phyloP scores from a whole-genome alignment of 2,113 vertebrate species.

The Chauna torquata region DNA sequence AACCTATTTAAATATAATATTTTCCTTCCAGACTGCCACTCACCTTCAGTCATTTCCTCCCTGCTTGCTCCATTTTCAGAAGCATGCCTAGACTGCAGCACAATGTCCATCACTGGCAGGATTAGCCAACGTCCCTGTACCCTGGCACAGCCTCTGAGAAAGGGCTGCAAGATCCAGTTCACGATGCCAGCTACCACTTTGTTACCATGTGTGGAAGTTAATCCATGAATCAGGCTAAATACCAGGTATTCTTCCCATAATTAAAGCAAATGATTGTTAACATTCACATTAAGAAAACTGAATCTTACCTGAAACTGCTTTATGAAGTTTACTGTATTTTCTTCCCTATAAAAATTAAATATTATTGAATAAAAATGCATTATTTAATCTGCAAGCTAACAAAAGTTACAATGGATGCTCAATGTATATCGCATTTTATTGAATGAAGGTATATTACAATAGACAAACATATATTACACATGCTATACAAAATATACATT shows the following conservation, averaged over 20 bases:
- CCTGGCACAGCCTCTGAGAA: too few relatives aligned
- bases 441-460: conserved; percentile 67
- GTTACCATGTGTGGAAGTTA: background rate
- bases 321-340: background rate
- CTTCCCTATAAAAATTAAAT: background rate
- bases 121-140: background rate
- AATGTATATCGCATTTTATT: conserved; percentile 73
- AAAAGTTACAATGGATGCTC: background rate
- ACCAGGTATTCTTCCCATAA: background rate
- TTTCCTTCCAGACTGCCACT: background rate
- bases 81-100: background rate
- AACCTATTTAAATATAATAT: background rate
- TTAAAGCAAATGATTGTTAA: too few relatives aligned
- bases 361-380: background rate
- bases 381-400: background rate
- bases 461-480: conserved; percentile 76
- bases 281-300: background rate
- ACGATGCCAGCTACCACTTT: background rate
- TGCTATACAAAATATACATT: conserved; percentile 83
- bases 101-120: background rate
- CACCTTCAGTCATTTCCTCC: background rate
- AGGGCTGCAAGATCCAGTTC: background rate
- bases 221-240: background rate
- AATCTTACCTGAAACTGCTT: background rate
- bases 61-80: too few relatives aligned